Conservation (phyloP, 2,113 vertebrate genomes). For the Gasterosteus nipponicus region DNA sequence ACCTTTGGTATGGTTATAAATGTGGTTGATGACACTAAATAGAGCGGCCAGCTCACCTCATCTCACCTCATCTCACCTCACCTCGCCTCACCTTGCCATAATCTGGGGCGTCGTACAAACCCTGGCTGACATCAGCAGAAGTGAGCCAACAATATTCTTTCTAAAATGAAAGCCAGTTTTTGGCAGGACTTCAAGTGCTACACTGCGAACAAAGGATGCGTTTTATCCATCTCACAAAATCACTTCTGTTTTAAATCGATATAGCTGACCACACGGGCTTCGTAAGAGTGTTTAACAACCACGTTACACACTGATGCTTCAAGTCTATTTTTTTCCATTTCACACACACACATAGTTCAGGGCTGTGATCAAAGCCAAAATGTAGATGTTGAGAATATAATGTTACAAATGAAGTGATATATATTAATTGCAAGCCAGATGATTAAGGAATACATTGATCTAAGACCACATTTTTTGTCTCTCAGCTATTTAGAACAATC, state of each 20-base stretch:
- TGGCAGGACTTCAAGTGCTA: slow-evolving; percentile 32
- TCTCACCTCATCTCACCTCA: slow-evolving; percentile 15
- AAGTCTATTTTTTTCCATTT: slow-evolving; percentile 1
- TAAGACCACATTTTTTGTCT: too few relatives aligned
- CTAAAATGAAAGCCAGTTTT: slow-evolving; percentile 21
- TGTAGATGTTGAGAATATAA: not conserved
- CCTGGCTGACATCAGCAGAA: slow-evolving; percentile 18
- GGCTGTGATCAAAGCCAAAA: not conserved
- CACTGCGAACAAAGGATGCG: slow-evolving; percentile 3
- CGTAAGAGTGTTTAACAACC: not conserved
- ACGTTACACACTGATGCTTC: not conserved
- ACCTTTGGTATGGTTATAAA: not conserved
- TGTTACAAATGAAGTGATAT: not conserved
- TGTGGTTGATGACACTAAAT: not conserved
- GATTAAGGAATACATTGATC: too few relatives aligned
- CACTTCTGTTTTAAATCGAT: not conserved
- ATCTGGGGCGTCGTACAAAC: slow-evolving; percentile 29
- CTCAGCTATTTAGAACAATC: too few relatives aligned
- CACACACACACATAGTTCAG: not conserved
- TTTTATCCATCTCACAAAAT: not conserved
- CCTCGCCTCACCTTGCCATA: not conserved
- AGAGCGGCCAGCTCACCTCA: slow-evolving; percentile 12
- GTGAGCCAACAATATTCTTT: slow-evolving; percentile 14
- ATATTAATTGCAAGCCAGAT: not conserved
- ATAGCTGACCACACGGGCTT: not conserved